These are phyloP conservation scores for Euphonia xanthogaster DNA, from an alignment of 2,797 vertebrate species.

Conservation along the genomic window DNA sequence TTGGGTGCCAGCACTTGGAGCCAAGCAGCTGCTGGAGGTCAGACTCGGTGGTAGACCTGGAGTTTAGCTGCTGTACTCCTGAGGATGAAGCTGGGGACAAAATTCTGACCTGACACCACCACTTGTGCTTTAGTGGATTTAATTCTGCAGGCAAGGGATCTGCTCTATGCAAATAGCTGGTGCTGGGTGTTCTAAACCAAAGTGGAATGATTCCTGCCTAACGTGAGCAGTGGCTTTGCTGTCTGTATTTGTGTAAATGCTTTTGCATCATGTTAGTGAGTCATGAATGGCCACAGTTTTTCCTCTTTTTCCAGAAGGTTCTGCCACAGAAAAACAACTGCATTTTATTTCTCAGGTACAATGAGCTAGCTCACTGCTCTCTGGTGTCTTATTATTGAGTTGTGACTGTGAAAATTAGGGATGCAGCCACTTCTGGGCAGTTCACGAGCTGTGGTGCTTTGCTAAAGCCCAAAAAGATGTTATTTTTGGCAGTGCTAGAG, in stretches of 20 bases:
- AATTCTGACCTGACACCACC: not conserved
- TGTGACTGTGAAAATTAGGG: not conserved
- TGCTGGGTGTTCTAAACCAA: not conserved
- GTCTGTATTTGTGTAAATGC: not conserved
- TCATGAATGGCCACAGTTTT: not conserved
- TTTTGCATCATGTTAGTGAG: not conserved
- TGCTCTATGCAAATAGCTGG: not conserved
- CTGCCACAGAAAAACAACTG: not conserved
- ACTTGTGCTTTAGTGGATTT: not conserved
- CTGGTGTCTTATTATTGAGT: not conserved
- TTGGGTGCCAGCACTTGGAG: not conserved
- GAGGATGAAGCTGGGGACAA: not conserved
- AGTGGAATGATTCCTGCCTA: not conserved
- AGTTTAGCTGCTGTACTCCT: not conserved
- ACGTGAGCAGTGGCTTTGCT: not conserved
- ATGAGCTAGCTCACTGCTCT: not conserved
- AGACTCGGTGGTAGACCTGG: rapidly evolving
- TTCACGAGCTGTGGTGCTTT: not conserved
- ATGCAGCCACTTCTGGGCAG: not conserved
- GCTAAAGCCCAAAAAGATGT: not conserved
- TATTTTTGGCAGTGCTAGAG: not conserved
- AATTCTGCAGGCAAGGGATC: not conserved
- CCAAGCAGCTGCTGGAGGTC: not conserved
- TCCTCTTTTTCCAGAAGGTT: not conserved
- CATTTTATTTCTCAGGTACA: not conserved